Conservation (phyloP, 2,888 invertebrate species). For the Choristoneura rosaceana region DNA sequence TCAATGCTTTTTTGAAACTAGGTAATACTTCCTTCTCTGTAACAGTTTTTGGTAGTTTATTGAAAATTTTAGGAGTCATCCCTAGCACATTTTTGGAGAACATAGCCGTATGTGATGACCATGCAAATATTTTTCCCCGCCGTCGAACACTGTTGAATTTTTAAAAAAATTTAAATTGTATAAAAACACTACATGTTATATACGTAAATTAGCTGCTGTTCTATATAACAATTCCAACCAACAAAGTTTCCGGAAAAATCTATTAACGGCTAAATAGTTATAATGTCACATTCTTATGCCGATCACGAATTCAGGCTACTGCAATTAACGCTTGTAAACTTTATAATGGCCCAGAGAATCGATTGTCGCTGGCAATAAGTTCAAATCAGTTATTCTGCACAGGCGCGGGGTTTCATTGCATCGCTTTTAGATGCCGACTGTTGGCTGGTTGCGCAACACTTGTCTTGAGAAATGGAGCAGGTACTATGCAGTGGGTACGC, state of each 20-base stretch:
- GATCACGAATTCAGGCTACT: slow-evolving; percentile 41
- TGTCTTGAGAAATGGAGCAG: slow-evolving; percentile 40
- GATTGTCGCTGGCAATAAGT: slow-evolving; percentile 42
- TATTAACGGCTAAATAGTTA: slow-evolving; percentile 25
- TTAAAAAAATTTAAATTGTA: too few relatives aligned
- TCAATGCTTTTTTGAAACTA: too few relatives aligned
- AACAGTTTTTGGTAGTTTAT: too few relatives aligned
- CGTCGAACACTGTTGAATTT: too few relatives aligned
- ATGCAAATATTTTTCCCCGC: too few relatives aligned
- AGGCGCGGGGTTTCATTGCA: slow-evolving; percentile 37
- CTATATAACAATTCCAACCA: slow-evolving; percentile 13
- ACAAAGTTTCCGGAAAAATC: slow-evolving; percentile 27
- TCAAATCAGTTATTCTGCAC: slow-evolving; percentile 41
- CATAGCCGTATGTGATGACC: too few relatives aligned
- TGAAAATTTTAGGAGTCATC: too few relatives aligned
- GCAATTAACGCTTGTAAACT: slow-evolving; percentile 42
- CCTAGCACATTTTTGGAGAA: too few relatives aligned
- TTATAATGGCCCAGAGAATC: slow-evolving; percentile 39
- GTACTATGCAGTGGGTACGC: slow-evolving; percentile 35
- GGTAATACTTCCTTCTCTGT: too few relatives aligned
- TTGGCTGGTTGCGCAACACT: slow-evolving; percentile 40
- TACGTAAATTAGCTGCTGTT: not conserved
- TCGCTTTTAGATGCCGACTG: slow-evolving; percentile 37
- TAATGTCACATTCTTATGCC: slow-evolving; percentile 39
- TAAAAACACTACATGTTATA: too few relatives aligned